phyloP scores from a whole-genome alignment of 2,113 vertebrate genomes.

The Dolichallabes microphthalmus region DNA sequence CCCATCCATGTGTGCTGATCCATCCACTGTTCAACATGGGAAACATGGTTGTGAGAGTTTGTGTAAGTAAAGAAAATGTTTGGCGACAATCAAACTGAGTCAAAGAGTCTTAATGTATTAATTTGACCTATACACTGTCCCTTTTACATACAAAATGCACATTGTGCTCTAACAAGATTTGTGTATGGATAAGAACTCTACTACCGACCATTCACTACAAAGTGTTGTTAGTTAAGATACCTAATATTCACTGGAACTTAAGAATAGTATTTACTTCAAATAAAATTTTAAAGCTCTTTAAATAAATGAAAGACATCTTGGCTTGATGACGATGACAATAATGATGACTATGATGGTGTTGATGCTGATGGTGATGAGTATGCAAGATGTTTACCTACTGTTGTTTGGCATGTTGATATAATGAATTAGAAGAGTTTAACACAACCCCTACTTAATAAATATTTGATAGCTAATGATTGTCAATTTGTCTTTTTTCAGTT shows the following conservation, averaged over 20 bases:
- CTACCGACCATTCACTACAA: neutral
- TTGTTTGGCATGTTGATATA: constrained; percentile 31
- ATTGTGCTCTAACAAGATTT: neutral
- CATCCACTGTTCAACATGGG: constrained; percentile 9
- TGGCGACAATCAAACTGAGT: neutral
- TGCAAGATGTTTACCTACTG: neutral
- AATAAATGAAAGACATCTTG: constrained; percentile 15
- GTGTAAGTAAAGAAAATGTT: constrained; percentile 22
- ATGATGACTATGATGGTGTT: neutral
- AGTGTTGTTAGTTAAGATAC: neutral
- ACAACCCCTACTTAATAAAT: constrained; percentile 36
- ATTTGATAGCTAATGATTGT: constrained; percentile 21
- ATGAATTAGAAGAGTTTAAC: constrained; percentile 24
- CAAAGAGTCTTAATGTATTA: neutral
- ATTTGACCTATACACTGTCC: neutral
- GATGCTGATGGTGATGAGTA: neutral
- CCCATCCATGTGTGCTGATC: neutral
- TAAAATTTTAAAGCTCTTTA: neutral
- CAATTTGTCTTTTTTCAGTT: neutral
- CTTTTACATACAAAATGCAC: constrained; percentile 12
- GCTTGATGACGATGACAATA: neutral
- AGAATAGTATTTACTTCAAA: constrained; percentile 5
- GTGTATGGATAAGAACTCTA: constrained; percentile 24
- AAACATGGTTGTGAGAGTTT: neutral
- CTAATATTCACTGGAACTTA: neutral